Base-by-base conservation (phyloP, 1,140 invertebrate species). In the Leptestheria dahalacensis region DNA sequence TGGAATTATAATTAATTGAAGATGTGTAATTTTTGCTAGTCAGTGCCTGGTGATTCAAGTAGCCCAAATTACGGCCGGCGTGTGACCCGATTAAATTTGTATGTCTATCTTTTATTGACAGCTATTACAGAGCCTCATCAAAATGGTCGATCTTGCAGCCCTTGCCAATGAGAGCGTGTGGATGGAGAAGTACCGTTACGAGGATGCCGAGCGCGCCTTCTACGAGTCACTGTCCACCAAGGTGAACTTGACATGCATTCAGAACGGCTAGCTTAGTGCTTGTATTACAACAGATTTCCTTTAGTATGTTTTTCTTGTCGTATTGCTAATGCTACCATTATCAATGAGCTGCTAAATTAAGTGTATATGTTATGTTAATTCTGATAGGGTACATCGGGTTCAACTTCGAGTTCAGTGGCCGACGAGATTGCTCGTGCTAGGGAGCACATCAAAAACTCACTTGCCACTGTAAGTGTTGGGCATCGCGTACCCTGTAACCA, bases 181-280 rank as follows among this genome's bases (percentile, higher is more conserved):
- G 81, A 68, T 79, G 48, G 76, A 80, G 55, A 79, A 79, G 70
- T 73, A 70, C 41, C 71, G 73, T 46, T 82, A 77, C 68, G 78
- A 77, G 66, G 78, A 80, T 68, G 80, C 81, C 47, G 81, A 83
- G 69, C 70, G 71, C 53, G 65, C 73, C 33, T 81, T 79, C 64
- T 78, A 78, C 67, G 77, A 79, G 70, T 73, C 73, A 12, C 64
- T 77, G 41, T 73, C 74, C 49, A 79, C 80, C 73, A 78, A 79
- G n/a, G 15, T 33, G 18, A 41, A 60, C 28, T 9, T 48, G 12
- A 60, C 12, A 61, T n/a, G 15, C 20, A 3, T 29, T 25, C 25
- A 50, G 25, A 61, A 1, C 23, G n/a, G 15, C 15, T 29, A n/a
- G n/a, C n/a, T n/a, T n/a, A n/a, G n/a, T n/a, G n/a, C n/a, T n/a